phyloP scores from a whole-genome alignment of 2,888 invertebrate genomes.

The Aplocera efformata region DNA sequence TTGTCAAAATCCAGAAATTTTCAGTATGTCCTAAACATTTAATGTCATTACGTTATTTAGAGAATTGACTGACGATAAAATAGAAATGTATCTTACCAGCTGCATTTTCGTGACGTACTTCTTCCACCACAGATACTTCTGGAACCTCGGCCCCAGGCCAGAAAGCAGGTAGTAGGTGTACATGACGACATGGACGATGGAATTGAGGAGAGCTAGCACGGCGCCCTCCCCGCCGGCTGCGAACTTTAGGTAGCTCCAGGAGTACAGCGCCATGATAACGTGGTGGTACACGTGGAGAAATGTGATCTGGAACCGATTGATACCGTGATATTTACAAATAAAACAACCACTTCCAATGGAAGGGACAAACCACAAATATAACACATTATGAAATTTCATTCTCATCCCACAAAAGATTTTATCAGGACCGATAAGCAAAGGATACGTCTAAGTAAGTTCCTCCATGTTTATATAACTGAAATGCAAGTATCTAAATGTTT shows the following conservation, averaged over 20 bases:
- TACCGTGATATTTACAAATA: neutral
- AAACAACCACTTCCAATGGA: neutral
- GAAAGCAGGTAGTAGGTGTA: constrained; percentile 90
- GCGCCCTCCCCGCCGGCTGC: constrained; percentile 90
- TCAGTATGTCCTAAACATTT: no score
- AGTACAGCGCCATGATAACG: constrained; percentile 86
- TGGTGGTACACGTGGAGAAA: constrained; percentile 96
- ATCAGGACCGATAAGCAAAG: no score
- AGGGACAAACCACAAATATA: no score
- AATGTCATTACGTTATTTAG: no score
- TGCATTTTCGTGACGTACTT: constrained; percentile 91
- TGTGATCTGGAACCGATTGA: constrained; percentile 83
- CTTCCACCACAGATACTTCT: constrained; percentile 93
- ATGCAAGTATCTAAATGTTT: no score
- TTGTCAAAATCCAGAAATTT: no score
- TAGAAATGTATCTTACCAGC: constrained; percentile 74
- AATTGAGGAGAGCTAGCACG: constrained; percentile 86
- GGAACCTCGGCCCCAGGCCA: constrained; percentile 87
- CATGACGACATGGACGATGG: constrained; percentile 90
- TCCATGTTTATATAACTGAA: no score
- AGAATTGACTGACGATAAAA: neutral
- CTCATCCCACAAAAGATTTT: no score
- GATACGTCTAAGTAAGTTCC: no score
- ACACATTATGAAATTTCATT: no score
- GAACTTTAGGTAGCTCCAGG: constrained; percentile 90